Evolutionary conservation across 2,113 vertebrate genomes (phyloP).

Genomic region (Brachirus orientalis): DNA sequence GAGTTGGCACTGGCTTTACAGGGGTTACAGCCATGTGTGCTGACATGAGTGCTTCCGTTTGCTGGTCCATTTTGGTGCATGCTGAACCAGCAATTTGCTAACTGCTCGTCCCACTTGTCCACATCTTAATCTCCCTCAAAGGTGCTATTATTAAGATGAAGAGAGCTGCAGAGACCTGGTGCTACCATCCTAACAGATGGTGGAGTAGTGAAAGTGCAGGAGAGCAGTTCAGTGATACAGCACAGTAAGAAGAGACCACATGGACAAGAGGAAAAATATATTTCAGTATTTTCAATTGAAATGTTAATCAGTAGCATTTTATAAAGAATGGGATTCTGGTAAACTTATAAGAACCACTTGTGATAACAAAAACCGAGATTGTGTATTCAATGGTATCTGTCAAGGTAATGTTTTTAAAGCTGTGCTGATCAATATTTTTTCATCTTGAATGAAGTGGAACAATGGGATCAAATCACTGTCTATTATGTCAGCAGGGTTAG

Average conservation of each 20-base stretch:
- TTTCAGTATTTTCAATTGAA: no score
- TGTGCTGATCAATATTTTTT: not conserved
- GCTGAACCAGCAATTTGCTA: slow-evolving; percentile 67
- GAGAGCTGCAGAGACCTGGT: slow-evolving; percentile 29
- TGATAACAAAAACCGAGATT: not conserved
- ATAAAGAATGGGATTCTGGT: slow-evolving; percentile 2
- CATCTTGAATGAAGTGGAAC: not conserved
- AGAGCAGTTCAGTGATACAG: slow-evolving; percentile 39
- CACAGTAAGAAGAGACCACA: slow-evolving; percentile 19
- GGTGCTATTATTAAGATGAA: slow-evolving; percentile 68
- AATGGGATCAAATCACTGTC: not conserved
- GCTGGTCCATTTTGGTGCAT: slow-evolving; percentile 48
- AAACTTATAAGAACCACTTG: slow-evolving; percentile 1
- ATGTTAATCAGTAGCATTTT: not conserved
- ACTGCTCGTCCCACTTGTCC: slow-evolving; percentile 37
- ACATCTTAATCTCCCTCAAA: slow-evolving; percentile 60
- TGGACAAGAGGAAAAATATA: no score
- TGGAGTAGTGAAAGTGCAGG: slow-evolving; percentile 34
- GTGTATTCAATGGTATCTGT: not conserved
- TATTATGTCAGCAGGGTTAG: no score
- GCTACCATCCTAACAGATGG: slow-evolving; percentile 53
- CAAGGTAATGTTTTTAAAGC: not conserved
- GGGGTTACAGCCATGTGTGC: slow-evolving; percentile 46
- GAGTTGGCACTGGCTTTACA: slow-evolving; percentile 16
- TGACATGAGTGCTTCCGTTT: slow-evolving; percentile 58